A percentile compares a stretch with the other conserved stretches of the same genome.
These are phyloP conservation scores for Grallaria varia DNA, from an alignment of 2,113 vertebrate species.

Conservation along the genomic window DNA sequence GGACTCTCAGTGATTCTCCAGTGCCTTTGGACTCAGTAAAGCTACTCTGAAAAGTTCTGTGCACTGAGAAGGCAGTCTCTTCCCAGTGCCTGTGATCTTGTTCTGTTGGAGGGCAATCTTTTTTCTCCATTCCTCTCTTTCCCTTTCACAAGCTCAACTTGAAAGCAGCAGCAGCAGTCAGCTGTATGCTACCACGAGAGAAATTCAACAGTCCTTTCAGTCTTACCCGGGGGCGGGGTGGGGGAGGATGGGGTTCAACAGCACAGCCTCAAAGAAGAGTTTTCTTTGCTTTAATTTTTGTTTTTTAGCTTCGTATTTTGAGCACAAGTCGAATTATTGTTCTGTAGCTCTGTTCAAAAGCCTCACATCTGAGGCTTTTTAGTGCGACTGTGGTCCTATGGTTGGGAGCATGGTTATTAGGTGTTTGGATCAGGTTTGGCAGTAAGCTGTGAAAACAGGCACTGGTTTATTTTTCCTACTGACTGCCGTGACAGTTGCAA, in stretches of 20 bases:
- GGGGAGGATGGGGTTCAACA: conserved; percentile 47
- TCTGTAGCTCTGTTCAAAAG: conserved; percentile 75
- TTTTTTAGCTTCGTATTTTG: conserved; percentile 76
- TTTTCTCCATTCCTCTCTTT: conserved; percentile 36
- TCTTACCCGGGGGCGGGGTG: conserved; percentile 45
- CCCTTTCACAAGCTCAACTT: conserved; percentile 62
- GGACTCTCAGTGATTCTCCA: background rate
- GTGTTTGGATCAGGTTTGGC: conserved; percentile 77
- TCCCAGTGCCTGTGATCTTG: conserved; percentile 46
- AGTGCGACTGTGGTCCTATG: conserved; percentile 43
- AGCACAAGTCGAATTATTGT: conserved; percentile 86
- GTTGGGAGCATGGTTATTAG: conserved; percentile 67
- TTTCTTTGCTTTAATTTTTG: conserved; percentile 80
- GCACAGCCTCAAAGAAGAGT: conserved; percentile 74
- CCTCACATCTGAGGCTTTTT: conserved; percentile 70
- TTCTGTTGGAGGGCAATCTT: conserved; percentile 62
- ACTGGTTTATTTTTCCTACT: conserved; percentile 83
- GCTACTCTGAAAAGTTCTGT: background rate
- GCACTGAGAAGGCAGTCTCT: background rate
- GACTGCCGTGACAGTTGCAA: conserved; percentile 85
- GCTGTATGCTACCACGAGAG: conserved; percentile 49
- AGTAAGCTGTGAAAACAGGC: conserved; percentile 82
- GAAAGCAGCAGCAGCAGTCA: conserved; percentile 47
- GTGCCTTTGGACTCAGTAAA: background rate
- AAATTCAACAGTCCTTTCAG: conserved; percentile 66